Evolutionary conservation across 1,140 invertebrate species (phyloP), one percentile per base, ranked within the genome.

Genomic region (Leguminivora glycinivorella): DNA sequence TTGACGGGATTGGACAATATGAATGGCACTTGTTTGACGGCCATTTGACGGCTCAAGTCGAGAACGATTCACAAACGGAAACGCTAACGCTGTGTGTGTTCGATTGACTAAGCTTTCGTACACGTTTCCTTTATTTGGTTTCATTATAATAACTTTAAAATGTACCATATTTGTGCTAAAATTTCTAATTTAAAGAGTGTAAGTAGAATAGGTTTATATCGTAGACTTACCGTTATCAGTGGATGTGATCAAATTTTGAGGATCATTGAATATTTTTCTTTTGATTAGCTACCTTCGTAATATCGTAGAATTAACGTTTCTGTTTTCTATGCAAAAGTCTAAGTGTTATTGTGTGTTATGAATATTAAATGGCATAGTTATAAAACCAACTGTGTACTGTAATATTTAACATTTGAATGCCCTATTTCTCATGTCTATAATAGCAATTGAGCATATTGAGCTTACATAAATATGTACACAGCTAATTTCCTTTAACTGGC

Each of bases 101-200:
- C 2, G 56, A 25, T 58, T 63, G 24, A 63, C 58, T 26, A 7
- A 29, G 29, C 26, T 17, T 63, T 29, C 25, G 58, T 63, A 63
- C 25, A 19, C 24, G 25, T 63, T 63, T 31, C 25, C 58, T 29
- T 63, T 52, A 22, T 52, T 52, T 52, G 47, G 25, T 63, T 60
- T 31, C 14, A 26, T 76, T 67, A 3, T 5, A 52, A 67, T 67
- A 67, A 38, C 70, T 47, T 56, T 72, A 76, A 70, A 72, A 68
- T 76, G 72, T 60, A 58, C 70, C 38, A 67, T 56, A 63, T 71
- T 43, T 68, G 72, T 67, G 56, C 31, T 40, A 68, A 40, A 38
- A 66, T 26, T 26, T 69, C 40, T 56, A 43, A 69, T 47, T 29
- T 67, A 70, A 67, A 68, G 66, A 72, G 67, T 60, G 75, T 76